Percentiles rank a stretch among this genome's conserved stretches.
These are phyloP conservation scores for Gymnoscelis rufifasciata DNA, from an alignment of 2,888 invertebrate genomes.

Conservation along the genomic window DNA sequence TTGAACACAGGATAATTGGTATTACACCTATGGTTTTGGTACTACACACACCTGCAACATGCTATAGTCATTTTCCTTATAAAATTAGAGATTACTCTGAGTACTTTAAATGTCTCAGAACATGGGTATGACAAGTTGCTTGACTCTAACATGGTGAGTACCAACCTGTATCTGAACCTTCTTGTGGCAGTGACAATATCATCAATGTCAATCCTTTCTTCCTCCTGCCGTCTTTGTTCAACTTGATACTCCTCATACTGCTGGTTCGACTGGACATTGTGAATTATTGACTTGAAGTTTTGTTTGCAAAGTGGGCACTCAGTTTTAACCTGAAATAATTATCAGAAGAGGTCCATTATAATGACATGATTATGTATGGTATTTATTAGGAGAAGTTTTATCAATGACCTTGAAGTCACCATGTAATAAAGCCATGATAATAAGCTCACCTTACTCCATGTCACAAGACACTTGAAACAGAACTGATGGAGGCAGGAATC, in stretches of 20 bases:
- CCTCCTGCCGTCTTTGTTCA: constrained; percentile 55
- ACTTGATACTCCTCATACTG: constrained; percentile 92
- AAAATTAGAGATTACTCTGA: no score
- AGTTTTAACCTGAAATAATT: constrained; percentile 84
- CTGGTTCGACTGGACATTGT: constrained; percentile 91
- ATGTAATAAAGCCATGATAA: background rate
- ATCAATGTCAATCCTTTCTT: constrained; percentile 49
- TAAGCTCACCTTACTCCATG: constrained; percentile 91
- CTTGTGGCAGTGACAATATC: constrained; percentile 52
- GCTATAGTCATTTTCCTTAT: no score
- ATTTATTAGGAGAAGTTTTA: no score
- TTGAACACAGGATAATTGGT: no score
- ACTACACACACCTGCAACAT: no score
- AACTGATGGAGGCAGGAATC: constrained; percentile 96
- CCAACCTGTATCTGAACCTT: constrained; percentile 71
- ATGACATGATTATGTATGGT: no score
- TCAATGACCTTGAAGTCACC: no score
- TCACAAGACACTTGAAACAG: constrained; percentile 93
- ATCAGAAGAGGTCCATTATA: constrained; percentile 32
- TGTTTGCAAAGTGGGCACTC: constrained; percentile 97
- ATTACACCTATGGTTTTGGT: no score
- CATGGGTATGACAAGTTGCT: no score
- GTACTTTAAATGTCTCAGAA: no score
- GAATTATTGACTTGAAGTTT: constrained; percentile 92
- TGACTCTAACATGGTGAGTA: no score